These are phyloP conservation scores for Petrophora chlorosata DNA, from an alignment of 2,888 invertebrate genomes.

Conservation along the genomic window DNA sequence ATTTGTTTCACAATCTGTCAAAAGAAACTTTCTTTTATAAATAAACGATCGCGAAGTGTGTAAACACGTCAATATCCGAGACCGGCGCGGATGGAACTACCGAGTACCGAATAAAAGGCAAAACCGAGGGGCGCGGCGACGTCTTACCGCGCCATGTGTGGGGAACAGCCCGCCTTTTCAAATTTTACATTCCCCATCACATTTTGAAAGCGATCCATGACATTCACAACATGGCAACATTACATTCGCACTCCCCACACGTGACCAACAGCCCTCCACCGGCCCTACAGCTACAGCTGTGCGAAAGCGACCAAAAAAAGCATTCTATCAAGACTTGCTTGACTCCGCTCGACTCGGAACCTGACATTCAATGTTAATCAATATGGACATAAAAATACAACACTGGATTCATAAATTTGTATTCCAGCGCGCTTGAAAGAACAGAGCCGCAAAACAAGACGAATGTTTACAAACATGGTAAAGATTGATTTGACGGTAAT, in stretches of 20 bases:
- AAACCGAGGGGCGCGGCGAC: slow-evolving; percentile 62
- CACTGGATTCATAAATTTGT: slow-evolving; percentile 25
- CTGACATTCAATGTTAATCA: slow-evolving; percentile 24
- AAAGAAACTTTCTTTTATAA: slow-evolving; percentile 22
- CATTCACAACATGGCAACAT: slow-evolving; percentile 55
- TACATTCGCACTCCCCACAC: slow-evolving; percentile 55
- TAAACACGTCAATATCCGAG: slow-evolving; percentile 60
- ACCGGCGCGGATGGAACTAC: slow-evolving; percentile 68
- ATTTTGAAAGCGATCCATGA: slow-evolving; percentile 44
- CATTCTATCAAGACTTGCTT: slow-evolving; percentile 31
- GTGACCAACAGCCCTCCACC: slow-evolving; percentile 57
- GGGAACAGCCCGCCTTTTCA: slow-evolving; percentile 55
- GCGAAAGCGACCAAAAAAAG: slow-evolving; percentile 50
- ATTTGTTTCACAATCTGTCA: slow-evolving; percentile 15
- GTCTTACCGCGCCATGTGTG: slow-evolving; percentile 64
- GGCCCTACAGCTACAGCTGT: slow-evolving; percentile 62
- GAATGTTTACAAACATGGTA: slow-evolving; percentile 37
- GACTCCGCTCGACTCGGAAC: slow-evolving; percentile 14
- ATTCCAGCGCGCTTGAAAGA: slow-evolving; percentile 21
- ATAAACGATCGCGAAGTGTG: slow-evolving; percentile 34
- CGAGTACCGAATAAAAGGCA: slow-evolving; percentile 63
- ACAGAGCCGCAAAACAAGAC: slow-evolving; percentile 28
- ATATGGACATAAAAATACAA: slow-evolving; percentile 18
- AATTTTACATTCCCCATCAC: slow-evolving; percentile 57
- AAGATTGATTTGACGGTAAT: slow-evolving; percentile 36